Evolutionary conservation across 2,797 vertebrate genomes (phyloP), one percentile per base, ranked within the genome.

Genomic region (Takifugu ocellatus): DNA sequence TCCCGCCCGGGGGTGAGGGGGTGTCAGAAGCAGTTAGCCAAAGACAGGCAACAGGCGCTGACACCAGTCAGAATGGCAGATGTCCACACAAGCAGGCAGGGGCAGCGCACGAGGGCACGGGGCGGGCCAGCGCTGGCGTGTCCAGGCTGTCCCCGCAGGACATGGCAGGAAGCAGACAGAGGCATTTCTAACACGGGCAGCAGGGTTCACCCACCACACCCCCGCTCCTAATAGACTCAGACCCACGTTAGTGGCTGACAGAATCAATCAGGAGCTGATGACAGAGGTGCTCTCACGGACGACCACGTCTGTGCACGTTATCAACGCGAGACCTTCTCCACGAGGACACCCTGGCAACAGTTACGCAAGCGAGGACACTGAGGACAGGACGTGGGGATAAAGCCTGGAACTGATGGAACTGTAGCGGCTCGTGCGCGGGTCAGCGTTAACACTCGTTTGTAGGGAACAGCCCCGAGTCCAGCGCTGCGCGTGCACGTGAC

Each of bases 61-160:
- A 89, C 88, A 85, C 69, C 67, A 87, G 85, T 90, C 87, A 87
- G 87, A 87, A 87, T 89, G 87, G 85, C 88, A 90, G 89, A 91
- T 90, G 90, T 87, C 88, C 88, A 89, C 83, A 79, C 77, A 75
- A 88, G 75, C 77, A 75, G 82, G 84, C 85, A 88, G 79, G 78
- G 77, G 31, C 78, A 81, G 83, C 82, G 79, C 78, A 78, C 72
- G 80, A 79, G 87, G 87, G 75, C 79, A 84, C 14, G 7, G 85
- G 76, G 69, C 72, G 57, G 70, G 80, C 74, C 68, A 54, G 55
- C 72, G 62, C 63, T 59, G 75, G 67, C 75, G 77, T 65, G 61
- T 72, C 77, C 61, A 67, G 55, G 63, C 79, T 82, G 84, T 87
- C 82, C 77, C 87, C 79, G 31, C 51, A 25, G 72, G 87, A 84